Evolutionary conservation across 2,797 vertebrate genomes (phyloP).

Genomic region (Aphelocoma californica): DNA sequence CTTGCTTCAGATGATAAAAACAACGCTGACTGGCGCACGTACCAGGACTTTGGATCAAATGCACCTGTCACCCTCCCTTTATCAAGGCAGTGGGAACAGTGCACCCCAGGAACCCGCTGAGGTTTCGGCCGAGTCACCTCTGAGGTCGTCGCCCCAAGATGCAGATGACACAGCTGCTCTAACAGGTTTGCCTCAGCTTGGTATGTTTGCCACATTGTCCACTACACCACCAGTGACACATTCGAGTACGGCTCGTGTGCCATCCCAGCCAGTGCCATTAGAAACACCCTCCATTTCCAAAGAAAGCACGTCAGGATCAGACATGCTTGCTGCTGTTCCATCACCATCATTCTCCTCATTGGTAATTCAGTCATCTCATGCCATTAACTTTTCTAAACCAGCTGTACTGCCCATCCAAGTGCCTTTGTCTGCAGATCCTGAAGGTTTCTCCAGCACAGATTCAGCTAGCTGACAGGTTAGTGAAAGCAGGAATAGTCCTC

Average conservation of each 20-base stretch:
- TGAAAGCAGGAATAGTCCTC: conserved; percentile 37
- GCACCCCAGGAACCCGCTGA: conserved; percentile 79
- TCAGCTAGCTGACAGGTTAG: conserved; percentile 38
- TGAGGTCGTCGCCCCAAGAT: conserved; percentile 68
- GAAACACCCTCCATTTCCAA: conserved; percentile 58
- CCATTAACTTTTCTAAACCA: conserved; percentile 62
- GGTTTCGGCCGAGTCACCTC: conserved; percentile 75
- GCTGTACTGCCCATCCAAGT: conserved; percentile 45
- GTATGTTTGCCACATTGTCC: conserved; percentile 63
- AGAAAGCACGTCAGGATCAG: conserved; percentile 36
- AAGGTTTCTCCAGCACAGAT: conserved; percentile 42
- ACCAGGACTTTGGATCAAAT: conserved; percentile 75
- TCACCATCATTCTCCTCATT: conserved; percentile 58
- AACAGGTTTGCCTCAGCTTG: conserved; percentile 87
- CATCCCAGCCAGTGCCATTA: conserved; percentile 52
- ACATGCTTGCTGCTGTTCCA: conserved; percentile 13
- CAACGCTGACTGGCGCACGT: conserved; percentile 64
- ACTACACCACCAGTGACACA: conserved; percentile 28
- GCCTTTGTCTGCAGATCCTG: conserved; percentile 53
- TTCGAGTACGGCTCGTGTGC: background rate
- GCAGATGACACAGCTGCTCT: conserved; percentile 68
- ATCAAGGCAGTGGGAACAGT: conserved; percentile 78
- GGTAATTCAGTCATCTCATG: conserved; percentile 60
- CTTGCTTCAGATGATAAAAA: conserved; percentile 60
- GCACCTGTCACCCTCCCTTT: conserved; percentile 74